Evolutionary conservation across 1,140 invertebrate genomes (phyloP), one percentile per base, ranked within the genome.

Genomic region (Atta cephalotes): DNA sequence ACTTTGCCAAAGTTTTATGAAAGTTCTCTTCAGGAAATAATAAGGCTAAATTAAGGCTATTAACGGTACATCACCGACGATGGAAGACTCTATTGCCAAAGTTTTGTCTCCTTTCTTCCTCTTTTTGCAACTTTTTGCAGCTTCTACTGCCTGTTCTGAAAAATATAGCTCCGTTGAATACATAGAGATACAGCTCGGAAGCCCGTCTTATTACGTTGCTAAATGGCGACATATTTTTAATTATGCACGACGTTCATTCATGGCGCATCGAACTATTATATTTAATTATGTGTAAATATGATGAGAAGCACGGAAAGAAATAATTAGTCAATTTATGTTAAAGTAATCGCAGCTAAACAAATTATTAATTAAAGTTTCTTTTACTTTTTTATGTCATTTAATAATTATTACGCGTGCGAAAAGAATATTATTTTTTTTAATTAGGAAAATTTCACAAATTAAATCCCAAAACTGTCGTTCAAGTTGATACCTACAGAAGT

Each of bases 41-140:
- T 91, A 91, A 88, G 82, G 60, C 65, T 90, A 80, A 90, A 90
- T 91, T 90, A 87, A 90, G 88, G 78, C 87, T 90, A 90, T 91
- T 90, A 90, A 77, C 66, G 62, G 74, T 51, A 51, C 62, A 80
- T 77, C 45, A 80, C 89, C 53, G 31, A 79, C 35, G 35, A 14
- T 35, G 72, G 65, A 31, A 58, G 39, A 62, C 28, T 77, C 81
- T 88, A 87, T 90, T 85, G 76, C 79, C 16, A 84, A 91, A 91
- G 66, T 91, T 90, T 85, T 76, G 53, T 80, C 77, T 76, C 18
- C 25, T 25, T 39, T 45, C 31, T 56, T 49, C 28, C 10, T 56
- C 63, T 65, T 65, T 66, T 74, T 76, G n/a, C 68, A 35, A 82
- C 53, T 25, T 62, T 74, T 45, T 51, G 60, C 28, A 63, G 60